Evolutionary conservation across 64 coral and sea anemone genomes (phyloP), one percentile per base, ranked within the genome.

Genomic region (Porites australiensis): DNA sequence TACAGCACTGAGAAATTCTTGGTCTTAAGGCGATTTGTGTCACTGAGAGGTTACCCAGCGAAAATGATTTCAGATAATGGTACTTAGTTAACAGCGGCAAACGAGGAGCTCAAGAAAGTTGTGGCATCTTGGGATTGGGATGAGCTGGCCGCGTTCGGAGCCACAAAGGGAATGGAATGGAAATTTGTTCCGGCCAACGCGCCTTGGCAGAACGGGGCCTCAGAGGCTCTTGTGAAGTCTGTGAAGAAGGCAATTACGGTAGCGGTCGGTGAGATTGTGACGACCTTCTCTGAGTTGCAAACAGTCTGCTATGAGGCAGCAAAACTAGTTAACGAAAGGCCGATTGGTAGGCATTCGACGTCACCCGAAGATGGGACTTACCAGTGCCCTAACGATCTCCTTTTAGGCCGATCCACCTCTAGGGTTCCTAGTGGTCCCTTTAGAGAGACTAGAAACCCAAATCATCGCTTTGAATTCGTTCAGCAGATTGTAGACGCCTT

Each of bases 361-460:
- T 49, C 16, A 37, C 80, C 72, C 0, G 70, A 86, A 18, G 82
- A 87, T n/a, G 90, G 82, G 66, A 63, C 70, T 10, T 87, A 93
- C 57, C 61, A 78, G 8, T 86, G 90, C 66, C 90, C 79, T n/a
- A n/a, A n/a, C 15, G 86, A 92, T 75, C 47, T 93, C 3, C 20
- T 93, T 11, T 66, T 93, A 52, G 82, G 82, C 0, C 50, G 82
- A 44, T 44, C 90, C 13, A 86, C 90, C 4, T 64, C 82, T 18
- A 76, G 90, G 61, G 22, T 93, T 8, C 92, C 92, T 61, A 94
- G 78, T 68, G 77, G 73, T 3, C 75, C 91, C 19, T 93, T 93
- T 19, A 68, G 55, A 70, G 37, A 87, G 50, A 72, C 82, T 44
- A 55, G 0, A 8, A 70, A 93, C 27, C 73, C 62, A 3, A 66